Percentiles rank a stretch among this genome's conserved stretches.
Evolutionary conservation across 1,140 invertebrate species (phyloP).

Genomic region (Drosophila azteca): DNA sequence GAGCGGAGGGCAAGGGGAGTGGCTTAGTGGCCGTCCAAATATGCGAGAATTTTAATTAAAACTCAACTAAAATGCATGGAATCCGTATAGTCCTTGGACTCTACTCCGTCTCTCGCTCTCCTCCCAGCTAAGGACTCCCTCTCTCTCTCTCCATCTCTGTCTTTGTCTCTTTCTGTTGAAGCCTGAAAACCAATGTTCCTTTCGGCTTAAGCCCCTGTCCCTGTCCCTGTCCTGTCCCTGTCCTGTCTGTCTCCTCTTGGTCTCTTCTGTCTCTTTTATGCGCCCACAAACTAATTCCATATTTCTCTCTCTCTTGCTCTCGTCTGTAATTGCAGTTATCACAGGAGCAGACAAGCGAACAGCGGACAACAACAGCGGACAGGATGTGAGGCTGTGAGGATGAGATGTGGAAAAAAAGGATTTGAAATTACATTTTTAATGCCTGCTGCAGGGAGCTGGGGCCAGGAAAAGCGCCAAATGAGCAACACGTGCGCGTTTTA

Average conservation of each 20-base stretch:
- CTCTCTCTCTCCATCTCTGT: neutral
- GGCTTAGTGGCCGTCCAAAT: conserved; percentile 40
- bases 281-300: conserved; percentile 27
- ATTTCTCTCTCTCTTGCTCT: conserved; percentile 11
- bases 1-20: conserved; percentile 3
- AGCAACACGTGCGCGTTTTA: conserved; percentile 73
- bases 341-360: conserved; percentile 19
- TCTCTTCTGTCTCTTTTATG: no score
- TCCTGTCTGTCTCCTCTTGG: no score
- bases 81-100: conserved; percentile 9
- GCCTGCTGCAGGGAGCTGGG: neutral
- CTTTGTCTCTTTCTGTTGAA: conserved; percentile 15
- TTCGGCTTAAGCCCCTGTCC: no score
- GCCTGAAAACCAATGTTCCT: no score
- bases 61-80: conserved; percentile 44
- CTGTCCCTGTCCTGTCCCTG: no score
- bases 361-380: conserved; percentile 20
- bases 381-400: conserved; percentile 16
- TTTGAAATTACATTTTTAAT: conserved; percentile 66
- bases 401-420: conserved; percentile 41
- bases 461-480: conserved; percentile 39
- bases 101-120: neutral
- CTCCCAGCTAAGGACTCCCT: neutral
- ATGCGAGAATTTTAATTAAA: conserved; percentile 56
- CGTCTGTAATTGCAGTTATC: conserved; percentile 57